phyloP scores from a whole-genome alignment of 2,113 vertebrate species.

The Synchiropus splendidus region DNA sequence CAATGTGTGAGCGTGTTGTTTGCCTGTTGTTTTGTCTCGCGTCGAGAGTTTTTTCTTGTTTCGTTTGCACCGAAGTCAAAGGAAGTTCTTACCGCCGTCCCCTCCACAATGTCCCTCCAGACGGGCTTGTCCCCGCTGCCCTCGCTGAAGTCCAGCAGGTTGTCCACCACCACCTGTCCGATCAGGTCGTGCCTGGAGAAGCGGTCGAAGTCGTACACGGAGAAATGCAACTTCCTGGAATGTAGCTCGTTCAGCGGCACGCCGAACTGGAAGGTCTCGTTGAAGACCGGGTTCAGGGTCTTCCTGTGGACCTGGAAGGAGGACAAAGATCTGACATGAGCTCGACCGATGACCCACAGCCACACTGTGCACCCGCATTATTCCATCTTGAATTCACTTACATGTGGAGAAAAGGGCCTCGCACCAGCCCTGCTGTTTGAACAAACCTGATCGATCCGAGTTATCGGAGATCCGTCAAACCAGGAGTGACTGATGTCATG shows the following conservation, averaged over 20 bases:
- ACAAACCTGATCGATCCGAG: neutral
- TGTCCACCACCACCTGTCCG: conserved; percentile 88
- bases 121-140: conserved; percentile 79
- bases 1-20: too few species aligned
- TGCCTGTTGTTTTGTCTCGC: too few species aligned
- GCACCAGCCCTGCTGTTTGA: too few species aligned
- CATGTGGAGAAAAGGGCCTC: too few species aligned
- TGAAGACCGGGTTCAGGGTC: conserved; percentile 87
- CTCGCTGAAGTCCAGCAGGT: conserved; percentile 88
- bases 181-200: conserved; percentile 91
- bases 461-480: too few species aligned
- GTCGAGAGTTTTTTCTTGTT: too few species aligned
- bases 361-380: too few species aligned
- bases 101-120: conserved; percentile 89
- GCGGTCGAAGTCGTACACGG: conserved; percentile 89
- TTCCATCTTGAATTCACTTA: too few species aligned
- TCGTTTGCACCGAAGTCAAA: too few species aligned
- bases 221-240: conserved; percentile 87
- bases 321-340: too few species aligned
- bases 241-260: conserved; percentile 85
- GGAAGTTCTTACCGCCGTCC: conserved; percentile 77
- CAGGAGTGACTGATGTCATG: too few species aligned
- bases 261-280: conserved; percentile 87
- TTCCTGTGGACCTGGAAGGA: conserved; percentile 78
- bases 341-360: too few species aligned